phyloP scores from a whole-genome alignment of 2,113 vertebrate genomes.

The Alexandromys fortis region DNA sequence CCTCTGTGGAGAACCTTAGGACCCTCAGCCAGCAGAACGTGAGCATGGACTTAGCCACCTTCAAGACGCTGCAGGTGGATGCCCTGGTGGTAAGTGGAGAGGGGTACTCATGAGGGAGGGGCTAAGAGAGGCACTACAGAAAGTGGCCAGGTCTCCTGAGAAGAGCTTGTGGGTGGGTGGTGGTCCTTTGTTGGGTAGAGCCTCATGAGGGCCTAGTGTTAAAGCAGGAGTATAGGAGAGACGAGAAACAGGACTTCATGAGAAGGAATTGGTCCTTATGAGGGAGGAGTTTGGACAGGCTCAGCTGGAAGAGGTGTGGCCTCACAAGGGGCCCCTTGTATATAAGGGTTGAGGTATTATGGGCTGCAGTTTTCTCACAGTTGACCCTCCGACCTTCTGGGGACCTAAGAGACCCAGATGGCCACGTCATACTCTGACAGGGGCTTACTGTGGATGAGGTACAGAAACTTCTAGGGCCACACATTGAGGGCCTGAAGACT shows the following conservation, averaged over 20 bases:
- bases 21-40: constrained; percentile 57
- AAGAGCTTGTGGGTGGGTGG: too few relatives aligned
- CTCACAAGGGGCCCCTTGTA: too few relatives aligned
- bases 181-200: background rate
- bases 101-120: background rate
- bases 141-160: background rate
- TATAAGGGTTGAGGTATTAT: background rate
- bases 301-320: background rate
- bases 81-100: constrained; percentile 77
- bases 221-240: background rate
- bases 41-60: constrained; percentile 79
- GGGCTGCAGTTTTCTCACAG: background rate
- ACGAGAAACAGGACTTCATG: background rate
- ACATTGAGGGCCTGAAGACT: constrained; percentile 28
- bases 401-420: background rate
- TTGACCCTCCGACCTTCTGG: background rate
- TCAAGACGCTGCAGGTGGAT: constrained; percentile 67
- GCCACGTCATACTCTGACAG: constrained; percentile 59
- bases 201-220: background rate
- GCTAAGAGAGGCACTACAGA: background rate
- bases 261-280: background rate
- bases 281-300: background rate
- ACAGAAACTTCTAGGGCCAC: constrained; percentile 75
- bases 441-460: constrained; percentile 75
- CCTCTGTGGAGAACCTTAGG: constrained; percentile 73